A percentile compares a stretch with the other conserved stretches of the same genome.
Evolutionary conservation across 2,113 vertebrate genomes (phyloP).

Genomic region (Phalacrocorax carbo): DNA sequence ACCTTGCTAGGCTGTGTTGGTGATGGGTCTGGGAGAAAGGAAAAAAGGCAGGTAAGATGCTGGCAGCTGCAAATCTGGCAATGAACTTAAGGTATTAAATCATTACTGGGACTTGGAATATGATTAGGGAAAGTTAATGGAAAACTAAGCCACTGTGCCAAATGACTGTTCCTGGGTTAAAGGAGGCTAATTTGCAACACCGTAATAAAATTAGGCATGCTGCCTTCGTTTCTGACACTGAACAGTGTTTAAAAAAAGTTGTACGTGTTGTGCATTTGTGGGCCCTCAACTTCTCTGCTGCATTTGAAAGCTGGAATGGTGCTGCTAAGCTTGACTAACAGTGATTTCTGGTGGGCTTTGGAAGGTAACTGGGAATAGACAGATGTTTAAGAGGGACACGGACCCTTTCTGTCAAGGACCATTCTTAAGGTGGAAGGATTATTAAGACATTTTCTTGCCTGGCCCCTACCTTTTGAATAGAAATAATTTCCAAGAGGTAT

Average conservation of each 20-base stretch:
- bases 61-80: constrained; percentile 42
- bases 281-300: background rate
- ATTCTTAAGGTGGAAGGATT: background rate
- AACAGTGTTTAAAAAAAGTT: background rate
- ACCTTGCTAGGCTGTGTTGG: background rate
- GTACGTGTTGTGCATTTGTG: background rate
- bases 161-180: constrained; percentile 59
- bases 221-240: constrained; percentile 21
- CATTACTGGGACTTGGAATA: constrained; percentile 56
- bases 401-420: background rate
- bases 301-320: background rate
- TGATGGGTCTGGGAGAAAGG: background rate
- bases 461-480: background rate
- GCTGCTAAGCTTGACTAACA: background rate
- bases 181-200: constrained; percentile 60
- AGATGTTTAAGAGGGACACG: background rate
- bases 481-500: background rate
- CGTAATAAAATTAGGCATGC: constrained; percentile 31
- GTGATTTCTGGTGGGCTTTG: background rate
- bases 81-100: constrained; percentile 46
- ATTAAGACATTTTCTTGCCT: background rate
- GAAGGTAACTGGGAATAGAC: background rate
- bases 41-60: background rate
- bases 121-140: constrained; percentile 66
- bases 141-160: constrained; percentile 54